Evolutionary conservation across 1,140 invertebrate genomes (phyloP).

Genomic region (Eumeta japonica): DNA sequence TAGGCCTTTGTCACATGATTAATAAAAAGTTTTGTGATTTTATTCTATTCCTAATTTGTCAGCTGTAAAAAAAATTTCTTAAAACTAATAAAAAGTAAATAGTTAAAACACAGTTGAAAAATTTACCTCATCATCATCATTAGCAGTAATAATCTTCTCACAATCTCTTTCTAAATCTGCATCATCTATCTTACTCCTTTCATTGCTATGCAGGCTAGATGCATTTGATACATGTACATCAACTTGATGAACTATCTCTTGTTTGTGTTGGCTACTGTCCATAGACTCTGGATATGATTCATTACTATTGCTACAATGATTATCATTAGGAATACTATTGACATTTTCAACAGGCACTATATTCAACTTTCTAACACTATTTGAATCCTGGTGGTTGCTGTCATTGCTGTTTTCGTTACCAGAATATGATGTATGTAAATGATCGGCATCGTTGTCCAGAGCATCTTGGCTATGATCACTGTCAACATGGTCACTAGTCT

Average conservation of each 20-base stretch:
- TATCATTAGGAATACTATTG: slow-evolving; percentile 11
- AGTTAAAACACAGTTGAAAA: too few species aligned
- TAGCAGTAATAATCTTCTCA: too few species aligned
- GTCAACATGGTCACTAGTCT: slow-evolving; percentile 13
- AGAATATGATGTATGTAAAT: background rate
- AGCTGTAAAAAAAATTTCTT: too few species aligned
- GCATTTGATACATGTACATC: slow-evolving; percentile 5
- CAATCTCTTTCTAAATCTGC: too few species aligned
- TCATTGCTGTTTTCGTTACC: background rate
- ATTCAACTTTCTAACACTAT: slow-evolving; percentile 2
- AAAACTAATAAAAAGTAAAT: too few species aligned
- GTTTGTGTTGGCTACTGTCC: slow-evolving; percentile 11
- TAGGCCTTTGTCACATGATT: too few species aligned
- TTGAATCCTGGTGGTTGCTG: background rate
- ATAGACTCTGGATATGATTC: slow-evolving; percentile 17
- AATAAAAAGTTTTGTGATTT: too few species aligned
- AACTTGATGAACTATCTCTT: slow-evolving; percentile 4
- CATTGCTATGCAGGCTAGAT: background rate
- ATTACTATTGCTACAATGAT: slow-evolving; percentile 20
- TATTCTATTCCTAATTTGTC: too few species aligned
- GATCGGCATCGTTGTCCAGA: background rate
- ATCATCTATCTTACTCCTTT: too few species aligned
- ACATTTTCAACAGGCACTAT: slow-evolving; percentile 10
- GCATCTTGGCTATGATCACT: slow-evolving; percentile 3
- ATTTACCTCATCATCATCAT: too few species aligned